Evolutionary conservation across 2,888 invertebrate genomes (phyloP), one percentile per base, ranked within the genome.

Genomic region (Brachynemurus nebulosus): DNA sequence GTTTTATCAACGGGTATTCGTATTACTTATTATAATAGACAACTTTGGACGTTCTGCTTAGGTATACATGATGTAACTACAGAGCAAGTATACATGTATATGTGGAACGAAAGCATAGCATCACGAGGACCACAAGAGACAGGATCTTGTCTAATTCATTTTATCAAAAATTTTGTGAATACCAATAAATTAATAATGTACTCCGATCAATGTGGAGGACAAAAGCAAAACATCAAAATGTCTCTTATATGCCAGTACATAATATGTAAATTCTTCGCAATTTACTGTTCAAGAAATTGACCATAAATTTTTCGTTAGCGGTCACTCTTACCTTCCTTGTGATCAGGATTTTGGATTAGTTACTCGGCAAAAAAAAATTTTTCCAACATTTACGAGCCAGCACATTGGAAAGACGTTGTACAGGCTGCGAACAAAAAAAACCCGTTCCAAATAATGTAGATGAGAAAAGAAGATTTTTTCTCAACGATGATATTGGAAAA

Each of bases 61-160:
- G 51, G 49, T 30, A 46, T 50, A 27, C 47, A 50, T 44, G 48
- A 52, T 42, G 16, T 14, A 14, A 11, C 37, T 27, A 45, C 21
- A 4, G 40, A 45, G 11, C 19, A 39, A 18, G 45, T 21, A 9
- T 34, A 36, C 25, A 52, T 51, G 48, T 53, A 46, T 42, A 42
- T 48, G 8, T 55, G 54, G 54, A 40, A 57, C 48, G 54, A 55
- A 49, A 42, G 50, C 1, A 30, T 47, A 35, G 56, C 54, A 16
- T 56, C 56, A 5, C 44, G 55, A 18, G 56, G 56, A n/a, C 49
- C 54, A 5, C 51, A 56, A 45, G 56, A 57, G 50, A 53, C 57
- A 35, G 56, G 51, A 11, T 55, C 53, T 5, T 58, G 55, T 40
- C 21, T 56, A 6, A 18, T 54, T 23, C 39, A 48, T 23, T 56